Conservation (phyloP, 2,797 vertebrate genomes). For the Parauchenoglanis punctatus region DNA sequence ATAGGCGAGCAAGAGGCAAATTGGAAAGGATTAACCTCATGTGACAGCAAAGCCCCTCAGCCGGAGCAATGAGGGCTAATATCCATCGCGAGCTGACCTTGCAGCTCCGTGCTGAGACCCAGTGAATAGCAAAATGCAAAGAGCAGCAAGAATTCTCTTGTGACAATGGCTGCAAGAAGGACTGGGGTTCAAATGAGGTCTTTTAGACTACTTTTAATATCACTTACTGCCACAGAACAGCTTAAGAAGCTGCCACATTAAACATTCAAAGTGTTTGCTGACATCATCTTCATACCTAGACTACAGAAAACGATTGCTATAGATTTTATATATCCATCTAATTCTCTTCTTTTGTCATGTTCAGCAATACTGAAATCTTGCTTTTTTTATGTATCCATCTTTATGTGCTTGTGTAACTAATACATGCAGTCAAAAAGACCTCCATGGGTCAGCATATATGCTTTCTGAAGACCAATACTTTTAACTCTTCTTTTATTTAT, state of each 20-base stretch:
- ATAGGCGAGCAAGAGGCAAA: slow-evolving; percentile 66
- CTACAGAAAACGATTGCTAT: background rate
- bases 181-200: slow-evolving; percentile 27
- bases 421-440: background rate
- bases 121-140: slow-evolving; percentile 67
- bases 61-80: slow-evolving; percentile 63
- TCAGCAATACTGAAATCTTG: background rate
- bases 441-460: background rate
- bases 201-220: slow-evolving; percentile 30
- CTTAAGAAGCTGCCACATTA: background rate
- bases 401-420: background rate
- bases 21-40: slow-evolving; percentile 77
- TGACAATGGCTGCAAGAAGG: slow-evolving; percentile 9
- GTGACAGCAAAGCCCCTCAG: slow-evolving; percentile 75
- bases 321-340: background rate
- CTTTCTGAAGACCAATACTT: background rate
- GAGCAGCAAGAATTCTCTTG: slow-evolving; percentile 55
- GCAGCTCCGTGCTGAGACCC: slow-evolving; percentile 71
- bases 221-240: slow-evolving; percentile 20
- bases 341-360: background rate
- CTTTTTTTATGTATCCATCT: background rate
- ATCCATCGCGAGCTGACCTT: slow-evolving; percentile 69
- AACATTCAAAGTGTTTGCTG: background rate
- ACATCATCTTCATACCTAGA: background rate
- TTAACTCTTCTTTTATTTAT: background rate